Base-by-base conservation (phyloP, 2,797 vertebrate genomes). In the Hephaestus fuliginosus region DNA sequence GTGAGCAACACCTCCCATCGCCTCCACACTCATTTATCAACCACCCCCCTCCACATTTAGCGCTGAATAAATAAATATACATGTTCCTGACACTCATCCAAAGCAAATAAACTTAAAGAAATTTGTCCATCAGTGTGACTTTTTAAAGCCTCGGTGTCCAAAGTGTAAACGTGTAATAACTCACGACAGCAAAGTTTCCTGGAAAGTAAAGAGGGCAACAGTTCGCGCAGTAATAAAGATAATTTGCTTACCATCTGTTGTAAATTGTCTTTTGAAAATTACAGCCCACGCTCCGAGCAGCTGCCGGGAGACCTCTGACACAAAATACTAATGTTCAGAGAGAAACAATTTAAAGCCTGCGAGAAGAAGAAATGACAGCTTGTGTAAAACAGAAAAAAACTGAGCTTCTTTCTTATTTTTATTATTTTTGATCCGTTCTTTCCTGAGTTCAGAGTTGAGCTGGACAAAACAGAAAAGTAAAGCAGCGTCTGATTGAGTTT, bases 21-120 rank as follows among this genome's bases (percentile, higher is more conserved):
- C 46, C 0, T 28, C 56, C 64, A 13, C 56, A 20, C 3, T 46
- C 8, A 15, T 49, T 28, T 65, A 63, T 62, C 63, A 60, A 18
- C 17, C 28, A 0, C 56, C 9, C 28, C 36, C 17, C 6, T 39
- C 3, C 46, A 18, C 53, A 44, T 22, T 43, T 33, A 44, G 12
- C 48, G 2, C 68, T 39, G 65, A 74, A 63, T 80, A 41, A 74
- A 63, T 80, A 41, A 17, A 60, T 73, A 43, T 25, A 41, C 36
- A 17, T 3, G 41, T 28, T n/a, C 36, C 56, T 70, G 51, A 30
- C 36, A 30, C 17, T 43, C 9, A 43, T 13, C 39, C 11, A 30
- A 0, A 36, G 70, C 8, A 44, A 18, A 65, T 25, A 7, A 33
- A 43, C 33, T 36, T 36, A 7, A 36, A 15, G 9, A n/a, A 5